A percentile compares a stretch with the other conserved stretches of the same genome.
Conservation (phyloP, 1,140 invertebrate genomes). For the Aphaenogaster ashmeadi region DNA sequence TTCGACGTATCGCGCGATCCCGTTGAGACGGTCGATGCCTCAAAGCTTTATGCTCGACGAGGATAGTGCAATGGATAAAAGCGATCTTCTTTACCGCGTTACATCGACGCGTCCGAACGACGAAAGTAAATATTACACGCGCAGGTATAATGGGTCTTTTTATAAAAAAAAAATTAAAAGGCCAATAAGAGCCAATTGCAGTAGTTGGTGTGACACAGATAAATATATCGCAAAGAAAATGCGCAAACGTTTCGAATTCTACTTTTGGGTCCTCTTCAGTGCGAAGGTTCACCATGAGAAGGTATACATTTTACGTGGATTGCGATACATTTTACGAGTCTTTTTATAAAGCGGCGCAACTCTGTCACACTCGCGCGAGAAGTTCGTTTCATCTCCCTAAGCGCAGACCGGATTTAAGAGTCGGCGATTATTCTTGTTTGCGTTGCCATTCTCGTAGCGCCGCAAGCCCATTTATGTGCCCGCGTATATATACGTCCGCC, state of each 20-base stretch:
- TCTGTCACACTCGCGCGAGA: no score
- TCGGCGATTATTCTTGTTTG: constrained; percentile 37
- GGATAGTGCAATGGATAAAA: not conserved
- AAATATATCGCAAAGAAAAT: no score
- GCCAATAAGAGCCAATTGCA: no score
- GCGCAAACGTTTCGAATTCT: no score
- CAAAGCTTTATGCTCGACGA: not conserved
- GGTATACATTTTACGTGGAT: no score
- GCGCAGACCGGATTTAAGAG: constrained; percentile 3
- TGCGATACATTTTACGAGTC: no score
- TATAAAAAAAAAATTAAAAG: not conserved
- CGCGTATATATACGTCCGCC: not conserved
- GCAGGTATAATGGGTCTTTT: not conserved
- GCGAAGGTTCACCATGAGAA: no score
- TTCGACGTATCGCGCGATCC: not conserved
- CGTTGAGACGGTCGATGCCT: not conserved
- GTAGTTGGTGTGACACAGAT: no score
- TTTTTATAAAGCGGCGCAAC: not conserved
- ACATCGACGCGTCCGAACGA: no score
- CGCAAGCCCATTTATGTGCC: not conserved
- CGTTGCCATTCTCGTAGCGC: not conserved
- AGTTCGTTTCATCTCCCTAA: not conserved
- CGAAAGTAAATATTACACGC: not conserved
- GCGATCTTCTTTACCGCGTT: not conserved
- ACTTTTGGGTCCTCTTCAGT: no score